phyloP scores from a whole-genome alignment of 30 jellyfish, hydroid and myxozoan genomes.

The Morbakka virulenta region DNA sequence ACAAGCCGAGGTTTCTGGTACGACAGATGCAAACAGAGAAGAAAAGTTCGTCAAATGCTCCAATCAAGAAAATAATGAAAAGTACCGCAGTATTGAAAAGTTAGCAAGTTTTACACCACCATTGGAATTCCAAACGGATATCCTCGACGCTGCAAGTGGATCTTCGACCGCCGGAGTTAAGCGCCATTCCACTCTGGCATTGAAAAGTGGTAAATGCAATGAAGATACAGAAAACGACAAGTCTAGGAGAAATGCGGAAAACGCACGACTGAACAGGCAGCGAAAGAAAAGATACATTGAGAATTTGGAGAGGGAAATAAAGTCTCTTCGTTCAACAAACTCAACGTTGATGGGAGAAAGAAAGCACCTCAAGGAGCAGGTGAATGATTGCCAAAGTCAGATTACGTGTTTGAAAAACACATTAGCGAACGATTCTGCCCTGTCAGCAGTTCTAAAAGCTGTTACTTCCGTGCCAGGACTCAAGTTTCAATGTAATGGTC shows the following conservation, averaged over 20 bases:
- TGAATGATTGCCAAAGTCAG: slow-evolving; percentile 40
- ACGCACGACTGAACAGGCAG: slow-evolving; percentile 78
- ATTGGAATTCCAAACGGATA: too few relatives aligned
- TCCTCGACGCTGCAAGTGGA: too few relatives aligned
- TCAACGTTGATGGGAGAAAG: slow-evolving; percentile 34
- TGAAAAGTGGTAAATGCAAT: too few relatives aligned
- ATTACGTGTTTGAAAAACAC: slow-evolving; percentile 46
- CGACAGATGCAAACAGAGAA: too few relatives aligned
- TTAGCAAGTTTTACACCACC: too few relatives aligned
- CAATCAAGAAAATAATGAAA: too few relatives aligned
- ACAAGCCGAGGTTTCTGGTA: too few relatives aligned
- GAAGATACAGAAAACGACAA: not conserved
- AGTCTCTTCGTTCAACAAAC: slow-evolving; percentile 49
- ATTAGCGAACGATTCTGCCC: slow-evolving; percentile 62
- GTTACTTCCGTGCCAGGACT: slow-evolving; percentile 68
- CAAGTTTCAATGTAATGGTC: not conserved
- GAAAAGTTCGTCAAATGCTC: too few relatives aligned
- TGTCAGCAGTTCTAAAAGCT: slow-evolving; percentile 62
- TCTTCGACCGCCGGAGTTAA: too few relatives aligned
- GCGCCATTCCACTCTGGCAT: too few relatives aligned
- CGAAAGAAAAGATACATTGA: slow-evolving; percentile 70
- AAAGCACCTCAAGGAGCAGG: slow-evolving; percentile 10
- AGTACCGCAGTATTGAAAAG: too few relatives aligned
- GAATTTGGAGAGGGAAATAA: slow-evolving; percentile 75
- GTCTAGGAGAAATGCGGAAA: slow-evolving; percentile 59